Conservation (phyloP, 1,140 invertebrate genomes). For the Drosophila orena region DNA sequence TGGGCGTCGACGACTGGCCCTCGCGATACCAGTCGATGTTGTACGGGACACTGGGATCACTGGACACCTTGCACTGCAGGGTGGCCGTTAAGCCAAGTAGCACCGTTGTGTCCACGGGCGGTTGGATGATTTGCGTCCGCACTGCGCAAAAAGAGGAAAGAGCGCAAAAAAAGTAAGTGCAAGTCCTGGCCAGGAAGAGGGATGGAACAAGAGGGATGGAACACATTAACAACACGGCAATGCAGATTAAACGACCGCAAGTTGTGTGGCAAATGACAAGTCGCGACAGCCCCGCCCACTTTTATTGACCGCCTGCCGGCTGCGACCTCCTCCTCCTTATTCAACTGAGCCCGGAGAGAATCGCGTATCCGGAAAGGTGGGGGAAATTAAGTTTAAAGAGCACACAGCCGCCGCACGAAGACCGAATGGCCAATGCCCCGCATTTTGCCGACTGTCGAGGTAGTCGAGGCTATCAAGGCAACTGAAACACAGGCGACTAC, state of each 20-base stretch:
- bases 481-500: too few relatives aligned
- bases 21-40: conserved; percentile 96
- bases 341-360: background rate
- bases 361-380: conserved; percentile 7
- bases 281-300: conserved; percentile 36
- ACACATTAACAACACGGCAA: conserved; percentile 63
- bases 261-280: conserved; percentile 46
- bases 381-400: conserved; percentile 63
- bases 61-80: conserved; percentile 96
- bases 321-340: background rate
- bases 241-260: conserved; percentile 62
- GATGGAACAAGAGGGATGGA: conserved; percentile 1
- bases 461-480: too few relatives aligned
- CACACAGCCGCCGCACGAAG: conserved; percentile 22
- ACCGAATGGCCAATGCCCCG: background rate
- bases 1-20: conserved; percentile 87
- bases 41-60: conserved; percentile 95
- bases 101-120: conserved; percentile 95
- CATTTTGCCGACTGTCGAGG: background rate
- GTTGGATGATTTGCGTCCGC: conserved; percentile 95
- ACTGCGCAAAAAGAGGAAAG: conserved; percentile 86
- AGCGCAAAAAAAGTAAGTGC: background rate
- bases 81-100: conserved; percentile 95
- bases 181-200: background rate
- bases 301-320: conserved; percentile 18